Percentiles rank a stretch among this genome's conserved stretches.
Conservation (phyloP, 2,888 invertebrate species). For the Ecdyonurus torrentis region DNA sequence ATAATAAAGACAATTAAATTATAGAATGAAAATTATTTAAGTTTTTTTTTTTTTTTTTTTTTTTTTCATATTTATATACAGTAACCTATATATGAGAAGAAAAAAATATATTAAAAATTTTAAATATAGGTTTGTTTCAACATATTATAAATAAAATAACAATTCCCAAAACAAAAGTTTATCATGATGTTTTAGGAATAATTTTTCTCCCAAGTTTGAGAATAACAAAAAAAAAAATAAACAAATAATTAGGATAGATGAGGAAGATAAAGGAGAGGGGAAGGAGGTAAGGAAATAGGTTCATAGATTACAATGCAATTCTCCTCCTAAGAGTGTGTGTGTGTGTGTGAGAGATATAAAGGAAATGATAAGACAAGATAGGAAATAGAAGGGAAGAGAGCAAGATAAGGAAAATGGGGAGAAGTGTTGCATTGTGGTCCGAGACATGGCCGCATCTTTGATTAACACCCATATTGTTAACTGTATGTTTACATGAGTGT, state of each 20-base stretch:
- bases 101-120: neutral
- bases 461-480: neutral
- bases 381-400: neutral
- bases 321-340: conserved; percentile 1
- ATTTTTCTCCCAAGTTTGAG: neutral
- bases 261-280: neutral
- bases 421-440: neutral
- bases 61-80: too few species aligned
- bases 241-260: too few species aligned
- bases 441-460: conserved; percentile 4
- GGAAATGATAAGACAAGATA: neutral
- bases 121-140: neutral
- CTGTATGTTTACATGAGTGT: too few species aligned
- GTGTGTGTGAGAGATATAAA: too few species aligned
- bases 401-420: neutral
- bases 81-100: too few species aligned
- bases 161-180: neutral
- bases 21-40: too few species aligned
- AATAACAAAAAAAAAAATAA: neutral
- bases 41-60: too few species aligned
- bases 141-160: neutral
- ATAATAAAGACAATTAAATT: neutral
- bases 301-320: neutral
- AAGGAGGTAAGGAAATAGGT: neutral
- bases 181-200: neutral